Conservation (phyloP, 2,797 vertebrate genomes). For the Sebastes baramenuke region DNA sequence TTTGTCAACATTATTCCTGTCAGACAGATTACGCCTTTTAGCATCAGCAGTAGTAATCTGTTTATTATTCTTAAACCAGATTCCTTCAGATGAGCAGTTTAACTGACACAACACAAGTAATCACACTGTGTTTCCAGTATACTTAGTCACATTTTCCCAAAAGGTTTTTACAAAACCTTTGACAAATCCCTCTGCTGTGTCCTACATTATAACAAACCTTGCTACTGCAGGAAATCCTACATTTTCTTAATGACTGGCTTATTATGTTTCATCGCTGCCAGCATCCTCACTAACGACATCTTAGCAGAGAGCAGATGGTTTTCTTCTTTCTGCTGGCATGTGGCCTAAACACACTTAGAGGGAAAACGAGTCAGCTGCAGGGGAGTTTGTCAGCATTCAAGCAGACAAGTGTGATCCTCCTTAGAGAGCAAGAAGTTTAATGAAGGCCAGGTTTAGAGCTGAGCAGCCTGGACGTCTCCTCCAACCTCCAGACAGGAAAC, state of each 20-base stretch:
- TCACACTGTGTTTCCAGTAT: not conserved
- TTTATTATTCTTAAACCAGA: constrained; percentile 11
- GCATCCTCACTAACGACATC: constrained; percentile 37
- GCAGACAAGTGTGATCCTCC: constrained; percentile 38
- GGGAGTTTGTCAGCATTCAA: constrained; percentile 52
- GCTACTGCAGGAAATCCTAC: constrained; percentile 29
- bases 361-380: constrained; percentile 29
- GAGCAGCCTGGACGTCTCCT: not conserved
- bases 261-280: constrained; percentile 40
- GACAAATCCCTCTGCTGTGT: constrained; percentile 29
- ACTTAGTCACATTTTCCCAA: constrained; percentile 2
- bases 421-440: not conserved
- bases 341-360: constrained; percentile 48
- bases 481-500: constrained; percentile 21
- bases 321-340: constrained; percentile 54
- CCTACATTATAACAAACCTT: constrained; percentile 11
- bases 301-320: constrained; percentile 68
- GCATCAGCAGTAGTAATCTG: constrained; percentile 19
- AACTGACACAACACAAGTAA: constrained; percentile 2
- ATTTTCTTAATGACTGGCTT: constrained; percentile 45
- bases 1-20: constrained; percentile 14
- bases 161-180: constrained; percentile 11
- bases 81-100: constrained; percentile 14
- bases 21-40: constrained; percentile 12
- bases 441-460: not conserved